Evolutionary conservation across 2,797 vertebrate genomes (phyloP), one percentile per base, ranked within the genome.

Genomic region (Micromesistius poutassou): DNA sequence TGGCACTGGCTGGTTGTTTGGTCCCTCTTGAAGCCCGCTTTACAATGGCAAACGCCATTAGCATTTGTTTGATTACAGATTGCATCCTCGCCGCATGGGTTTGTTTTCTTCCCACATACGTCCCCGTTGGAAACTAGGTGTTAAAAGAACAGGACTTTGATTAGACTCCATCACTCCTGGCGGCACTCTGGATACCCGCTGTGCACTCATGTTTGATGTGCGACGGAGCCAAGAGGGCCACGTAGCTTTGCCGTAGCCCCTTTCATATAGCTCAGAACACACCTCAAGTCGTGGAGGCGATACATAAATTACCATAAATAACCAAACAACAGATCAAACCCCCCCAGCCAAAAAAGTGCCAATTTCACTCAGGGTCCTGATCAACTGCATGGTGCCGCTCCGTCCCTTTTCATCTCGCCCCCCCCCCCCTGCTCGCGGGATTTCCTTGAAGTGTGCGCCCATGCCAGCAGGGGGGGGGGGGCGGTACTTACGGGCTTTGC

Each of bases 71-170:
- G 96, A 94, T 98, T 97, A 89, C 98, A 99, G 85, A 95, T 90
- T 28, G 97, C 95, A 87, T 98, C 97, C 85, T 98, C 97, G 81
- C 98, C 98, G 87, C 98, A 99, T 70, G 96, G 96, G 89, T 96
- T 98, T 89, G 94, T 94, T 84, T 95, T 95, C 90, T 96, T 95
- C 83, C 95, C 96, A 86, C 98, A 99, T n/a, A 95, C 93, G 82
- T 98, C 96, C 89, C 95, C 95, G 71, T 87, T 85, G 10, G 94
- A 89, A 91, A 92, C 97, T 98, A 91, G 80, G 91, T 85, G 87
- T 89, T 68, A 68, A 84, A 89, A 86, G 87, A 74, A 85, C 86
- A 87, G 71, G 77, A 81, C 82, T 91, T 88, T 90, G 88, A 92
- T 90, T 86, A 87, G 40, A 80, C 78, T 72, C 81, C 68, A 72